These are phyloP conservation scores for Lucilia cuprina DNA, from an alignment of 1,140 invertebrate species.

Conservation along the genomic window DNA sequence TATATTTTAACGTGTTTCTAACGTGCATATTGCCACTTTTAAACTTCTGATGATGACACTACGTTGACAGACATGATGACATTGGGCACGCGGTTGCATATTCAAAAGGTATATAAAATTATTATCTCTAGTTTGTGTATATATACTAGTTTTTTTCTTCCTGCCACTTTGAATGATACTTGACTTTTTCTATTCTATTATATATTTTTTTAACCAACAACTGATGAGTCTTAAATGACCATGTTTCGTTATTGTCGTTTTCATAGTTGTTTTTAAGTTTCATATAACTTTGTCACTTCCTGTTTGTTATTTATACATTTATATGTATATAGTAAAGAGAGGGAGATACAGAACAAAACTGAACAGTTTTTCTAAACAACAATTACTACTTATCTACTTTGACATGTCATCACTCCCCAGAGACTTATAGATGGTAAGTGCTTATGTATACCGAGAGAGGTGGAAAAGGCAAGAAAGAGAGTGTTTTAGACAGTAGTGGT, in stretches of 20 bases:
- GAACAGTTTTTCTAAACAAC: not conserved
- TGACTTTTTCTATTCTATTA: not conserved
- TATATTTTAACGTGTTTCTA: not conserved
- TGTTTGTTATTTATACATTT: not conserved
- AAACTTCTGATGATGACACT: not conserved
- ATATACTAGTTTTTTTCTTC: not conserved
- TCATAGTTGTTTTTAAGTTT: not conserved
- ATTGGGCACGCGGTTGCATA: slow-evolving; percentile 16
- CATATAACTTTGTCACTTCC: slow-evolving; percentile 3
- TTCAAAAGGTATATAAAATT: not conserved
- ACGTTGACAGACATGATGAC: slow-evolving; percentile 6
- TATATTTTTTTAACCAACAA: not conserved
- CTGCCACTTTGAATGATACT: not conserved
- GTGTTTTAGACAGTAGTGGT: not conserved
- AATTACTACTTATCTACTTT: slow-evolving; percentile 18
- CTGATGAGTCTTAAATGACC: not conserved
- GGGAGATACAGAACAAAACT: not conserved
- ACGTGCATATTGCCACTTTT: not conserved
- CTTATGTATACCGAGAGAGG: not conserved
- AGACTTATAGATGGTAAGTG: not conserved
- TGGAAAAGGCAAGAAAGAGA: not conserved
- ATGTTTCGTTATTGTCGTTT: not conserved
- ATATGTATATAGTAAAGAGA: not conserved
- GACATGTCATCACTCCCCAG: slow-evolving; percentile 4
- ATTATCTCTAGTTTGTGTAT: not conserved